Base-by-base conservation (phyloP, 1,140 invertebrate species). In the Tetragonula clypearis region DNA sequence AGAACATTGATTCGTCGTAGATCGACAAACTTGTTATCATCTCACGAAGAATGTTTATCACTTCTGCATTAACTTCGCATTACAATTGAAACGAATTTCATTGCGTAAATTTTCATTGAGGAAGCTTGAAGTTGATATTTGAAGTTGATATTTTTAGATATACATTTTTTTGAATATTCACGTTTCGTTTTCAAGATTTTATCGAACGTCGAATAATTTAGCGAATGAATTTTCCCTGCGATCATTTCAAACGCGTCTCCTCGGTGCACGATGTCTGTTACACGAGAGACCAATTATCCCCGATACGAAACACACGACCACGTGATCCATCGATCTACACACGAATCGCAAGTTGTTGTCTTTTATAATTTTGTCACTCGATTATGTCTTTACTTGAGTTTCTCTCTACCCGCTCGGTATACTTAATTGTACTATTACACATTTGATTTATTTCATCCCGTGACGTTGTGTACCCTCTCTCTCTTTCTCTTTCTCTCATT, bases 341-440 rank as follows among this genome's bases (percentile, higher is more conserved):
- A 92, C 90, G 76, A 88, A 84, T 88, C 91, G 85, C 84, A 88
- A 91, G 74, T 93, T 91, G 85, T 91, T 91, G 86, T 89, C 81
- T 93, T 49, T 49, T 92, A 82, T 94, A 86, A 90, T 93, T 90
- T 91, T 91, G 14, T 93, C 82, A 93, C 84, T 94, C 85, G 79
- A 91, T 92, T 91, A 82, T 92, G 82, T 91, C 90, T 86, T 88
- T 92, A 88, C 82, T 90, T 94, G 91, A 92, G 90, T 94, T 93
- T 94, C 95, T 95, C 94, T 95, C 95, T 95, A 95, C 95, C 95
- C 94, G 94, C 94, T 94, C 92, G 91, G 92, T 94, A 91, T 92
- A 80, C 86, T 89, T 90, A 72, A 85, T 91, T 85, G 89, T 88
- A 80, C 83, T 91, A 81, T 88, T 90, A 87, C 82, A 90, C 86